A percentile compares a stretch with the other conserved stretches of the same genome.
Conservation (phyloP, 2,888 invertebrate genomes). For the Tenthredo amoena region DNA sequence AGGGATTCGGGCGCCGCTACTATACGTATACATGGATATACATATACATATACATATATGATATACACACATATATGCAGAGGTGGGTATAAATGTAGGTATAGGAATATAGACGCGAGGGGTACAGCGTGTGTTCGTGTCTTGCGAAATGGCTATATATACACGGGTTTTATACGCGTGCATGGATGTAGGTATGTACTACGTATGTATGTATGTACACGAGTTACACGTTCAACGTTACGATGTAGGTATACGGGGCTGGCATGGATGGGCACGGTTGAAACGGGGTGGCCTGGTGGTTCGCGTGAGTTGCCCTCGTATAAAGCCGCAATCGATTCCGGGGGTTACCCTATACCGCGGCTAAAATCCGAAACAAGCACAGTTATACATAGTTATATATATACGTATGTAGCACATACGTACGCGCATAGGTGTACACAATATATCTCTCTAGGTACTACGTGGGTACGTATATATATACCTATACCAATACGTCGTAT, state of each 20-base stretch:
- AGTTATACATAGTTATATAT: background rate
- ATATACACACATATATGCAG: background rate
- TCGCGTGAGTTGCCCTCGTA: constrained; percentile 48
- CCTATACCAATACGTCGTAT: background rate
- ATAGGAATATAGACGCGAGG: background rate
- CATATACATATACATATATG: background rate
- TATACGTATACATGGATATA: background rate
- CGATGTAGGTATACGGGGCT: background rate
- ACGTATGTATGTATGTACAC: background rate
- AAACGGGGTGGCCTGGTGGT: constrained; percentile 37
- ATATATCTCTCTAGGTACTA: background rate
- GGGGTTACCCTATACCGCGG: constrained; percentile 42
- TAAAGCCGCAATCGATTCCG: constrained; percentile 51
- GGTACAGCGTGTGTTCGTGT: background rate
- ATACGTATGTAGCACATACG: background rate
- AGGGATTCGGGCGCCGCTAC: background rate
- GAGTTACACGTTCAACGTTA: background rate
- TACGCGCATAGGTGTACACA: background rate
- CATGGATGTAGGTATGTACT: background rate
- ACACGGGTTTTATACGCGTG: background rate
- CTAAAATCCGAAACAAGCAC: constrained; percentile 34
- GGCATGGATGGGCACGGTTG: constrained; percentile 20
- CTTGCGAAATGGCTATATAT: background rate
- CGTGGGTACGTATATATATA: background rate
- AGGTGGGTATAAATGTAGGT: background rate